Percentiles rank a stretch among this genome's conserved stretches.
These are phyloP conservation scores for Bombus pyrosoma DNA, from an alignment of 1,140 invertebrate species.

Conservation along the genomic window DNA sequence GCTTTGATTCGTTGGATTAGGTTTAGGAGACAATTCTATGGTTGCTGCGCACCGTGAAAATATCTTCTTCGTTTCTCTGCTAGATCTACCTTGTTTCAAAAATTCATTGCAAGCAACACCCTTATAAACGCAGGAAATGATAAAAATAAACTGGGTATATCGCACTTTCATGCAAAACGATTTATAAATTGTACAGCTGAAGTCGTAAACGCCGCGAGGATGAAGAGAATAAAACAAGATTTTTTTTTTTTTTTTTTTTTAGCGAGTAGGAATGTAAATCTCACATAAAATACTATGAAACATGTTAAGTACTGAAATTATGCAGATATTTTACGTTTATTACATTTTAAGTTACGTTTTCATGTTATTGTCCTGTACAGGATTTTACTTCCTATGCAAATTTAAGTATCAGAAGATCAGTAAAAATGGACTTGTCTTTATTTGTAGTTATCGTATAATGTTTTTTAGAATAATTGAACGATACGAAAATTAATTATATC, in stretches of 20 bases:
- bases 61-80: neutral
- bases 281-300: neutral
- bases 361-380: neutral
- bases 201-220: neutral
- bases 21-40: no score
- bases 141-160: neutral
- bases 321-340: neutral
- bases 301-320: neutral
- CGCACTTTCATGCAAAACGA: neutral
- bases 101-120: neutral
- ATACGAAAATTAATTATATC: neutral
- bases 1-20: neutral
- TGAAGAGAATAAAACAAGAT: neutral
- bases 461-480: neutral
- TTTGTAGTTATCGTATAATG: no score
- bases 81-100: neutral
- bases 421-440: neutral
- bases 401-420: no score
- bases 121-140: neutral
- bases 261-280: neutral
- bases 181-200: neutral
- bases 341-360: neutral
- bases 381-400: neutral
- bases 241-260: neutral
- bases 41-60: neutral